A percentile compares a stretch with the other conserved stretches of the same genome.
Evolutionary conservation across 2,797 vertebrate species (phyloP).

Genomic region (Garrulus glandarius): DNA sequence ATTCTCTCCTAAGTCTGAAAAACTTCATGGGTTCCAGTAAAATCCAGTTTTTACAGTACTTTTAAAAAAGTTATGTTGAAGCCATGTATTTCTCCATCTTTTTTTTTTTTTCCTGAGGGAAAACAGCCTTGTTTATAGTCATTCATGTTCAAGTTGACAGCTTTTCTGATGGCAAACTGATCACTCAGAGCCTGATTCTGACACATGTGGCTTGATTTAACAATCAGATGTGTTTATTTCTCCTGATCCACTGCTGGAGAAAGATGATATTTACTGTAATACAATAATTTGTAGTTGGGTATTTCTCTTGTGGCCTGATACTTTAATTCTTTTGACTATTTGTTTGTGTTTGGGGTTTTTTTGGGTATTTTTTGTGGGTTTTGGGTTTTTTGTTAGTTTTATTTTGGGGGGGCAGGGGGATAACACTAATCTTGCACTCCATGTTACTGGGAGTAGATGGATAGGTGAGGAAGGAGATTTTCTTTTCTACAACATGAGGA

Average conservation of each 20-base stretch:
- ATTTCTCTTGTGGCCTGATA: not conserved
- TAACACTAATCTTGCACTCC: not conserved
- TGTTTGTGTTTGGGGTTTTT: not conserved
- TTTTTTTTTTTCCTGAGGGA: not conserved
- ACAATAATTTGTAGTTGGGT: fast-evolving
- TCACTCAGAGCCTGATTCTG: not conserved
- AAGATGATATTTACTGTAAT: not conserved
- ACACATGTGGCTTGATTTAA: not conserved
- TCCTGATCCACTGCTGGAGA: not conserved
- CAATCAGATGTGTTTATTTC: not conserved
- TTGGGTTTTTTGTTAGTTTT: not conserved
- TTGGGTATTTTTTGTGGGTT: not conserved
- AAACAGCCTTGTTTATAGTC: not conserved
- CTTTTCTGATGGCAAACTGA: not conserved
- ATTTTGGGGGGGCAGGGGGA: fast-evolving
- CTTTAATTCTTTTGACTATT: not conserved
- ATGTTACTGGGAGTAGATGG: not conserved
- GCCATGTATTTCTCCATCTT: not conserved
- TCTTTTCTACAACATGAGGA: not conserved
- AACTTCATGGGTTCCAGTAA: not conserved
- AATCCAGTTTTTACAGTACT: not conserved
- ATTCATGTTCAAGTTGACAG: not conserved
- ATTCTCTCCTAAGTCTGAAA: not conserved
- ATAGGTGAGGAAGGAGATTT: not conserved
- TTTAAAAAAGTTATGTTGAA: not conserved